These are phyloP conservation scores for Cyanistes caeruleus DNA, from an alignment of 2,113 vertebrate species.

Conservation along the genomic window DNA sequence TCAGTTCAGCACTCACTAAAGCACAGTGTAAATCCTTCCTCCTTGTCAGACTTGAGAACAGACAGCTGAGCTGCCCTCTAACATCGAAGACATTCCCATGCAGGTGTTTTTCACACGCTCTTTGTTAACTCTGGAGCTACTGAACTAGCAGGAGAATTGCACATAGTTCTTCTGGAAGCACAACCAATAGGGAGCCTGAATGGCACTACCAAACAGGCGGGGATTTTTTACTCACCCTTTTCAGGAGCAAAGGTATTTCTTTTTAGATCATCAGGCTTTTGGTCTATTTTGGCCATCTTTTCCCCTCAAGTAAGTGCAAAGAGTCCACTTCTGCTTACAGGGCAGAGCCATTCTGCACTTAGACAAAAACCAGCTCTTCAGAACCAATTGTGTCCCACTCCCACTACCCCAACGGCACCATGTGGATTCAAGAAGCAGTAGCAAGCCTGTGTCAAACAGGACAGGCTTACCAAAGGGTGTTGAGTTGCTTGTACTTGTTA, in stretches of 20 bases:
- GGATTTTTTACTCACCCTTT: not conserved
- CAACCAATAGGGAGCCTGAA: not conserved
- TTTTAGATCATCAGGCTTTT: not conserved
- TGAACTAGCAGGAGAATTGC: not conserved
- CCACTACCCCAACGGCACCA: not conserved
- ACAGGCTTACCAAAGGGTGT: not conserved
- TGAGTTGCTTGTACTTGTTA: accelerated
- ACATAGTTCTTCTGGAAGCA: not conserved
- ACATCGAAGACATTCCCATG: accelerated
- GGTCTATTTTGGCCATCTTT: not conserved
- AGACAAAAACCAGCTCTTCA: not conserved
- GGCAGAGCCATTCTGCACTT: not conserved
- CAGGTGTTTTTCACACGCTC: not conserved
- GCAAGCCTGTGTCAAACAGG: not conserved
- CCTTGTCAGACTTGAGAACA: not conserved
- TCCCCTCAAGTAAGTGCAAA: not conserved
- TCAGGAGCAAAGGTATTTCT: not conserved
- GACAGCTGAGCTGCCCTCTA: not conserved
- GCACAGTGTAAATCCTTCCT: not conserved
- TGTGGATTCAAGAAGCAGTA: not conserved
- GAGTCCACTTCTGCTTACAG: not conserved
- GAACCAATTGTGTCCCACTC: not conserved
- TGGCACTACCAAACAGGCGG: not conserved
- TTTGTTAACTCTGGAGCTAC: not conserved
- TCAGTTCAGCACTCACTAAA: not conserved